Conservation (phyloP, 2,797 vertebrate species). For the Pampus argenteus region DNA sequence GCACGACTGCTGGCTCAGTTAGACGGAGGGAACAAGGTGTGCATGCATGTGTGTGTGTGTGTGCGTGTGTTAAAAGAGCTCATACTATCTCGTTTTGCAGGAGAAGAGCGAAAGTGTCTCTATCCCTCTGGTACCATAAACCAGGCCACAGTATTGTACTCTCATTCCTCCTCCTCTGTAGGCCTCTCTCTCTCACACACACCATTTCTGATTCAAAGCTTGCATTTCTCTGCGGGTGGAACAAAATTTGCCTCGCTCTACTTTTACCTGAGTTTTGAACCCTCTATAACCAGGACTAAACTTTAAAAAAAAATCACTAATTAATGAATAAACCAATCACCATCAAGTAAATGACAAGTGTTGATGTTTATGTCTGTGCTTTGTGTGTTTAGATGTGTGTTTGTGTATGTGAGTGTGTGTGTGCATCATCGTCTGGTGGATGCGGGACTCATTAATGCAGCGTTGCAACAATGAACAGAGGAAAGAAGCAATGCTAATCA, state of each 20-base stretch:
- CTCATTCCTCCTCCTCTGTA: conserved; percentile 40
- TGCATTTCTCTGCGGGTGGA: conserved; percentile 40
- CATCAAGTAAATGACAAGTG: not conserved
- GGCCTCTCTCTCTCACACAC: conserved; percentile 8
- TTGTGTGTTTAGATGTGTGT: not conserved
- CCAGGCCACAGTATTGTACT: conserved; percentile 75
- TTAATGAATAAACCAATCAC: conserved; percentile 31
- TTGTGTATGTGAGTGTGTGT: not conserved
- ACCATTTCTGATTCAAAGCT: conserved; percentile 65
- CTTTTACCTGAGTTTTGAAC: conserved; percentile 32
- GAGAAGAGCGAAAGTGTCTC: conserved; percentile 66
- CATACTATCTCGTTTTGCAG: conserved; percentile 75
- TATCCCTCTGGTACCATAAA: conserved; percentile 79
- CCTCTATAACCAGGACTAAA: conserved; percentile 25
- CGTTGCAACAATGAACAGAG: conserved; percentile 46
- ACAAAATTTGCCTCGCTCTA: conserved; percentile 55
- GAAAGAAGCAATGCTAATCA: conserved; percentile 59
- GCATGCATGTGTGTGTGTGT: conserved; percentile 17
- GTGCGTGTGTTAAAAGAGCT: conserved; percentile 61
- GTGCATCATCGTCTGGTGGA: conserved; percentile 9
- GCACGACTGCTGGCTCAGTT: conserved; percentile 57
- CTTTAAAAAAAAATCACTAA: conserved; percentile 40
- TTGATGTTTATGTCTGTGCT: not conserved
- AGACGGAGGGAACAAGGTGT: conserved; percentile 54
- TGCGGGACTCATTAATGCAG: conserved; percentile 60